A percentile compares a stretch with the other conserved stretches of the same genome.
Evolutionary conservation across 2,888 invertebrate genomes (phyloP).

Genomic region (Elegia similella): DNA sequence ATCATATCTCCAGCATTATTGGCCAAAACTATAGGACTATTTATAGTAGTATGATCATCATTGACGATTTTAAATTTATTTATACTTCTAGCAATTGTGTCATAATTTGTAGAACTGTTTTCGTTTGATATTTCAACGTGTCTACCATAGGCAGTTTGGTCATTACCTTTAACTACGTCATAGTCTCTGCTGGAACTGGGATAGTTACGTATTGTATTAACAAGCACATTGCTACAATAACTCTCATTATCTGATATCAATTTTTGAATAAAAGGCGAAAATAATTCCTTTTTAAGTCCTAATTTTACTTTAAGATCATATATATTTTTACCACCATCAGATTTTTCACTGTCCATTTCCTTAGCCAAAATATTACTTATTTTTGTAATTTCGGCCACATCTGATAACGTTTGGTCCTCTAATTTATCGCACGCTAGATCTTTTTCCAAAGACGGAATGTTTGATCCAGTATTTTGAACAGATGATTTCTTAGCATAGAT

Average conservation of each 20-base stretch:
- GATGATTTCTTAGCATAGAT: not conserved
- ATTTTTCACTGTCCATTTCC: not conserved
- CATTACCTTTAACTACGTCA: not conserved
- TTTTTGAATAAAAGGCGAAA: conserved; percentile 64
- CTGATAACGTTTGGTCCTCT: not conserved
- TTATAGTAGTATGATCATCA: not conserved
- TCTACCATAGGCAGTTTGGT: not conserved
- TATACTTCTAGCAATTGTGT: not conserved
- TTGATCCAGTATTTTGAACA: not conserved
- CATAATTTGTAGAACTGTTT: not conserved
- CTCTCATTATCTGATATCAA: conserved; percentile 48
- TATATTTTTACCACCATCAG: not conserved
- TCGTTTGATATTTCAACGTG: not conserved
- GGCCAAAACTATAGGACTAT: not conserved
- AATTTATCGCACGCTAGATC: not conserved
- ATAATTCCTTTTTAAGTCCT: conserved; percentile 47
- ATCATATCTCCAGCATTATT: not conserved
- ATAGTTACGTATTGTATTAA: not conserved
- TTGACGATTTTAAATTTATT: not conserved
- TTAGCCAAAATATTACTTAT: not conserved
- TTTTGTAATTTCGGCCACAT: not conserved
- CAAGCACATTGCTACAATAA: not conserved
- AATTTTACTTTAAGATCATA: not conserved
- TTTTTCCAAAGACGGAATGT: not conserved
- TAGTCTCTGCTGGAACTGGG: not conserved